These are phyloP conservation scores for Andrena camellia DNA, from an alignment of 2,888 invertebrate species.

Conservation along the genomic window DNA sequence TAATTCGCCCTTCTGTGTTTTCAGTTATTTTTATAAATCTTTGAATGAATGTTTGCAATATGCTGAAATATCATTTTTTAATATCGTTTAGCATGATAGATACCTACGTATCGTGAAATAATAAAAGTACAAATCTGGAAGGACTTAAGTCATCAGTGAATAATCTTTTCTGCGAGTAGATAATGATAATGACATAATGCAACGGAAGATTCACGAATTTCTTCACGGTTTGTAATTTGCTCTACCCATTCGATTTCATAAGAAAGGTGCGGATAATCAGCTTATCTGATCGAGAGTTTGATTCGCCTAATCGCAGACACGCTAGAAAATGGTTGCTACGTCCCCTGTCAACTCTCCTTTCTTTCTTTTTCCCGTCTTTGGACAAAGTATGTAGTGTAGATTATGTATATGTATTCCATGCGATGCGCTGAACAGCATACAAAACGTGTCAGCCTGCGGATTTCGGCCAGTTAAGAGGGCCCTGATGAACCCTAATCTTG, in stretches of 20 bases:
- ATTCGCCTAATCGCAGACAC: constrained; percentile 46
- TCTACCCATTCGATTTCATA: constrained; percentile 35
- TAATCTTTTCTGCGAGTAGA: not conserved
- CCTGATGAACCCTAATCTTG: constrained; percentile 72
- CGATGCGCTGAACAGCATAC: constrained; percentile 4
- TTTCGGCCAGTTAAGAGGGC: constrained; percentile 59
- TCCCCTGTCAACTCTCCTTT: not conserved
- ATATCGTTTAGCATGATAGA: no score
- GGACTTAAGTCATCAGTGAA: not conserved
- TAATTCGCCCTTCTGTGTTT: no score
- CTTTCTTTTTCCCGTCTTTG: constrained; percentile 8
- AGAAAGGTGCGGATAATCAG: constrained; percentile 60
- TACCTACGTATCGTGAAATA: not conserved
- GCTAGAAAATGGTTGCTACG: constrained; percentile 36
- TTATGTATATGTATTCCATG: constrained; percentile 12
- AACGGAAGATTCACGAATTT: no score
- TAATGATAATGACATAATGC: not conserved
- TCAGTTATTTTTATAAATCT: no score
- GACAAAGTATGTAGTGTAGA: constrained; percentile 8
- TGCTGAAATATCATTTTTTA: no score
- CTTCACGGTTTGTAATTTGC: constrained; percentile 3
- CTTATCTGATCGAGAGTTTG: constrained; percentile 59
- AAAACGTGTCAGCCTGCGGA: constrained; percentile 37
- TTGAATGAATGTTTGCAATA: no score
- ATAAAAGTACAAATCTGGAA: not conserved